A percentile compares a stretch with the other conserved stretches of the same genome.
Evolutionary conservation across 2,888 invertebrate genomes (phyloP).

Genomic region (Raillietiella orientalis): DNA sequence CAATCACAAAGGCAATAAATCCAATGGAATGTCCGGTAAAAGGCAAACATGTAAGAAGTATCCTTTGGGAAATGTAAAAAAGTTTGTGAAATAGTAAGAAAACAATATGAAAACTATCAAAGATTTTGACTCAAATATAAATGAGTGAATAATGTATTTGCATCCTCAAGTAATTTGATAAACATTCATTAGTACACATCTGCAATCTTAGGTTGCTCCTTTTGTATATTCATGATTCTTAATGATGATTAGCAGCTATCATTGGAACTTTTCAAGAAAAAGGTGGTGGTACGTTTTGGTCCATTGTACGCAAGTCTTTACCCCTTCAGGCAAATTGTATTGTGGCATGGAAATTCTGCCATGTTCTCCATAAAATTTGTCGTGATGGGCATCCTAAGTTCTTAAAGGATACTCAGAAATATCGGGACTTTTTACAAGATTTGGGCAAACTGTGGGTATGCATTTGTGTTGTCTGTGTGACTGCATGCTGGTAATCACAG

Average conservation of each 20-base stretch:
- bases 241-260: conserved; percentile 27
- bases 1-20: conserved; percentile 77
- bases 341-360: conserved; percentile 95
- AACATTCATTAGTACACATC: too few relatives aligned
- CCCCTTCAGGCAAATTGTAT: conserved; percentile 75
- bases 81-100: too few relatives aligned
- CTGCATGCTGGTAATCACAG: too few relatives aligned
- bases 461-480: conserved; percentile 3
- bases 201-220: neutral
- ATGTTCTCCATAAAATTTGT: conserved; percentile 78
- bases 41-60: conserved; percentile 85
- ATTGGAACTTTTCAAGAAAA: conserved; percentile 81
- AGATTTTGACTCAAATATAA: too few relatives aligned
- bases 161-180: too few relatives aligned
- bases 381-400: conserved; percentile 76
- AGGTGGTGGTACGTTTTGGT: conserved; percentile 75
- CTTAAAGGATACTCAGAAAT: conserved; percentile 48
- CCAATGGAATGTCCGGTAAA: conserved; percentile 72
- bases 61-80: too few relatives aligned
- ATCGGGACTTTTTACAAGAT: conserved; percentile 42
- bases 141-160: too few relatives aligned
- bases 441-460: conserved; percentile 68
- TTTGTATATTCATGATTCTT: conserved; percentile 1
- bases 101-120: too few relatives aligned
- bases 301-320: conserved; percentile 22